These are phyloP conservation scores for Neodontobutis hainanensis DNA, from an alignment of 2,113 vertebrate species.

Conservation along the genomic window DNA sequence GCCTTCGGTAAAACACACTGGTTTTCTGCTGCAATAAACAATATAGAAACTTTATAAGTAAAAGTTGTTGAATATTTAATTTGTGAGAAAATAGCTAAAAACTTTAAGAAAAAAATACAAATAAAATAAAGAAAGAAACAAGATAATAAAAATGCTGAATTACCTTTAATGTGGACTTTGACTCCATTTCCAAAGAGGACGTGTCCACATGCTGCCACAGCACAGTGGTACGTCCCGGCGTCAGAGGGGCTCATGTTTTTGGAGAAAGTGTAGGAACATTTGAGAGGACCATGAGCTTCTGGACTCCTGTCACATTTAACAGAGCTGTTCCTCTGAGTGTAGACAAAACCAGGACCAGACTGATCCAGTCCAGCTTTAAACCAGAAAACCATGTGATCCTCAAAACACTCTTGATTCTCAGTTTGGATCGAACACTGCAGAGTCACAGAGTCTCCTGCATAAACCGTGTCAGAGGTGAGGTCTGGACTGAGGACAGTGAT, in stretches of 20 bases:
- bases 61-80: too few species aligned
- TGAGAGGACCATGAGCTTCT: background rate
- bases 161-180: background rate
- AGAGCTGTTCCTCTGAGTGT: too few species aligned
- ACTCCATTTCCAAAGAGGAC: too few species aligned
- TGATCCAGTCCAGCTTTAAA: too few species aligned
- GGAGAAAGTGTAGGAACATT: slow-evolving; percentile 15
- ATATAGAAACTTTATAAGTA: too few species aligned
- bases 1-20: too few species aligned
- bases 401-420: too few species aligned
- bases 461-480: background rate
- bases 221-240: slow-evolving; percentile 35
- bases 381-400: too few species aligned
- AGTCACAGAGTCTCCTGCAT: slow-evolving; percentile 3
- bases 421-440: too few species aligned
- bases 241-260: slow-evolving; percentile 27
- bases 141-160: slow-evolving; percentile 11
- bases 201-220: background rate
- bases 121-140: background rate
- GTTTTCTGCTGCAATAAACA: too few species aligned
- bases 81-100: too few species aligned
- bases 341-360: too few species aligned
- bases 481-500: background rate
- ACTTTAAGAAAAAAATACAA: background rate
- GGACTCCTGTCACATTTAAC: background rate